Conservation (phyloP, 2,888 invertebrate genomes). For the Cantharis rustica region DNA sequence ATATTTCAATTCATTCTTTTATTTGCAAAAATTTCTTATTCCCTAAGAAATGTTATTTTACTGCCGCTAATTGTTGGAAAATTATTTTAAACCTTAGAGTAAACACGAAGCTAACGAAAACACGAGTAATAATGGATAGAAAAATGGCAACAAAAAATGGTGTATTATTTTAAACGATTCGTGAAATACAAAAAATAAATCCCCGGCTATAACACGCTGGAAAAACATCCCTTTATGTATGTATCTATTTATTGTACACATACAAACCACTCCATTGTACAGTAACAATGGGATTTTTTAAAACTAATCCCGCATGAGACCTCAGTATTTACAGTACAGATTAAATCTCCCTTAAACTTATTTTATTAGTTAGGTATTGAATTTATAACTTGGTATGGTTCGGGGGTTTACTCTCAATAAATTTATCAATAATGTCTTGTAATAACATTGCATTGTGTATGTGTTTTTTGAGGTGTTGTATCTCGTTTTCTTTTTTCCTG, state of each 20-base stretch:
- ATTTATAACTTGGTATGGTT: conserved; percentile 23
- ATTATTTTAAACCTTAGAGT: not conserved
- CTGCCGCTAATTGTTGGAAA: not conserved
- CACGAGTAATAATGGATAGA: conserved; percentile 16
- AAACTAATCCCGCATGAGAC: conserved; percentile 31
- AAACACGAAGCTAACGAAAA: conserved; percentile 22
- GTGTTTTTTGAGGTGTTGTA: conserved; percentile 26
- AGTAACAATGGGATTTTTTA: conserved; percentile 30
- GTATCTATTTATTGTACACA: conserved; percentile 49
- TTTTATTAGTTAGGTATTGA: conserved; percentile 24
- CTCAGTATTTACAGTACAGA: conserved; percentile 25
- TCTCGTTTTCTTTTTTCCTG: conserved; percentile 7
- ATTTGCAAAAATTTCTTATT: not conserved
- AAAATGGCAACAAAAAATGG: conserved; percentile 22
- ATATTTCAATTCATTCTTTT: not conserved
- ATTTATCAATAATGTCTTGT: conserved; percentile 19
- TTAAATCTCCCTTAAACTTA: conserved; percentile 19
- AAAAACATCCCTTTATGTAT: conserved; percentile 53
- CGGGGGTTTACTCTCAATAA: conserved; percentile 13
- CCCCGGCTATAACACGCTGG: conserved; percentile 47
- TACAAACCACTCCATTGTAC: conserved; percentile 42
- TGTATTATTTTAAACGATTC: conserved; percentile 33
- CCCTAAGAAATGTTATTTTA: not conserved
- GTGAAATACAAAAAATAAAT: conserved; percentile 28
- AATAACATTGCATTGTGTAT: conserved; percentile 17